Evolutionary conservation across 1,140 invertebrate species (phyloP), one percentile per base, ranked within the genome.

Genomic region (Lanistes nyassanus): DNA sequence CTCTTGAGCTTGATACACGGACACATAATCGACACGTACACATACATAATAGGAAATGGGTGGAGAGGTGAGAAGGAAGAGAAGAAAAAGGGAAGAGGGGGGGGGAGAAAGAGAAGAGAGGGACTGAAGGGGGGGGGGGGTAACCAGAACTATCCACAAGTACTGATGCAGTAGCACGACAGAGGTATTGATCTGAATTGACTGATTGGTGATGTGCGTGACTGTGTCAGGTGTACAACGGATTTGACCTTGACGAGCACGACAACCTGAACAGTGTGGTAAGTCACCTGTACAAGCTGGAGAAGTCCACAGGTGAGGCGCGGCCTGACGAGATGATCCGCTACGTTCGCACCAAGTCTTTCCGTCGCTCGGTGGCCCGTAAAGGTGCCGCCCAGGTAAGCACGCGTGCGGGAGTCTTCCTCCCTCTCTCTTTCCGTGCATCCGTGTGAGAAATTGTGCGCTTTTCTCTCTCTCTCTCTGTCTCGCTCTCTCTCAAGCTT

Each of bases 311-410:
- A 26, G 82, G 84, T 26, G 71, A 79, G 19, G 80, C 80, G 65
- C 66, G 77, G 39, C 62, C 82, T 6, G 77, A 80, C 60, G 75
- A 81, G 60, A 79, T 83, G 47, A 58, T 85, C 11, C 71, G 76
- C 39, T 83, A 81, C 31, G 78, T 84, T 37, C 47, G 81, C 29
- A 84, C 80, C 29, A 83, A 81, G 64, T 79, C 78, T 23, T 85
- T 84, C 56, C 69, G 80, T 19, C 42, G 82, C 39, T 80, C 76
- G n/a, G 71, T 84, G 19, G 71, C 73, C 31, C 75, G 83, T 13
- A 65, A 66, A n/a, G 53, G 76, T 19, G 78, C 77, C 21, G 78
- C 83, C 1, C 82, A 85, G 68, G 77, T 78, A 26, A 74, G 73
- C 21, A 23, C 3, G n/a, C 6, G 9, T 5, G 26, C 23, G 0